Evolutionary conservation across 2,888 invertebrate genomes (phyloP).

Genomic region (Dynastes tityus): DNA sequence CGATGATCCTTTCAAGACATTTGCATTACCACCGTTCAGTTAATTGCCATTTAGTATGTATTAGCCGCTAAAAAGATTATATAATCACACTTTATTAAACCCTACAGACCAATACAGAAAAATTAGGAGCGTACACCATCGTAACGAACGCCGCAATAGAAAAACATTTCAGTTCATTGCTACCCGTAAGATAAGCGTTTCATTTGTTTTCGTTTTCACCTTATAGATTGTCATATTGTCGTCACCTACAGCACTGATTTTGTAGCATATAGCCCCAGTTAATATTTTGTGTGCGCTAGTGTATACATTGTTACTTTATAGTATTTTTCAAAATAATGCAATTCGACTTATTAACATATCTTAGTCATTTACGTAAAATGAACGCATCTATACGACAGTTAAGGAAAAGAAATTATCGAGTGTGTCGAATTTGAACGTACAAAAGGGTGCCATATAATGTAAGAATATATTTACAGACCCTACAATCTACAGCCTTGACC

Average conservation of each 20-base stretch:
- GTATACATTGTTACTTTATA: neutral
- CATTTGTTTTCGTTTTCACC: constrained; percentile 36
- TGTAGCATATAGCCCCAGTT: constrained; percentile 42
- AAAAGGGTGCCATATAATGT: no score
- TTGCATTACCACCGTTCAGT: constrained; percentile 7
- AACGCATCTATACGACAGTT: no score
- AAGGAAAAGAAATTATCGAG: no score
- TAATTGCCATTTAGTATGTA: constrained; percentile 3
- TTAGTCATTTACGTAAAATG: no score
- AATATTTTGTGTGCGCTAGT: constrained; percentile 23
- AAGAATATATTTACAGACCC: no score
- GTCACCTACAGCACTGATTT: constrained; percentile 15
- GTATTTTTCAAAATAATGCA: no score
- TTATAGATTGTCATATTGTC: neutral
- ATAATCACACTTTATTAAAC: constrained; percentile 36
- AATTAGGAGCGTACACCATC: constrained; percentile 57
- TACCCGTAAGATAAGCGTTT: constrained; percentile 65
- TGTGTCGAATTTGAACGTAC: no score
- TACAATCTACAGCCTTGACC: no score
- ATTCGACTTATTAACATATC: no score
- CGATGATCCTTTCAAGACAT: constrained; percentile 2
- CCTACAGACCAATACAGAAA: constrained; percentile 49
- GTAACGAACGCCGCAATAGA: constrained; percentile 67
- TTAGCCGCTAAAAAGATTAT: constrained; percentile 13
- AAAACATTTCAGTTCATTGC: constrained; percentile 67